A percentile compares a stretch with the other conserved stretches of the same genome.
phyloP scores from a whole-genome alignment of 2,888 invertebrate genomes.

The Resseliella maxima region DNA sequence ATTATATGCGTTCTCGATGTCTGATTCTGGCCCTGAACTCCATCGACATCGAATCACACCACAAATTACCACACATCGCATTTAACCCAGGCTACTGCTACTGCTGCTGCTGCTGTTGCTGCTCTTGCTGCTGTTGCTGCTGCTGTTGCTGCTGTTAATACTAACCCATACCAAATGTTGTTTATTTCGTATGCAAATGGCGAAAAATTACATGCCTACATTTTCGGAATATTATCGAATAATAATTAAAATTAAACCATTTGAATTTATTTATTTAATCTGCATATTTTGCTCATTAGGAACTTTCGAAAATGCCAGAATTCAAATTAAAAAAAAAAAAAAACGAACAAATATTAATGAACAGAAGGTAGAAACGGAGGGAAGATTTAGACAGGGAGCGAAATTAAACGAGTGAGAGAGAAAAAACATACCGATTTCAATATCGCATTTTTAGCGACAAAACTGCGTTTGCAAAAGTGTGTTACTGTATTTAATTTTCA shows the following conservation, averaged over 20 bases:
- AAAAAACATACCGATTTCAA: not conserved
- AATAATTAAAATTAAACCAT: slow-evolving; percentile 38
- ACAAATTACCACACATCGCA: slow-evolving; percentile 13
- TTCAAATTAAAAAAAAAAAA: not conserved
- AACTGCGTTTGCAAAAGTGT: slow-evolving; percentile 6
- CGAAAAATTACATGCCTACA: slow-evolving; percentile 1
- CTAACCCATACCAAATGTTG: not conserved
- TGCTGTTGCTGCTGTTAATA: not conserved
- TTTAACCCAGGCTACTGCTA: not conserved
- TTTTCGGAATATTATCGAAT: slow-evolving; percentile 30
- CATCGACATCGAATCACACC: not conserved
- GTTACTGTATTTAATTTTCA: too few species aligned
- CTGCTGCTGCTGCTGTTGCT: not conserved
- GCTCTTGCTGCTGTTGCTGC: not conserved
- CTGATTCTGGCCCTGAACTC: slow-evolving; percentile 8
- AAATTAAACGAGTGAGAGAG: too few species aligned
- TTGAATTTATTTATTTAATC: slow-evolving; percentile 26
- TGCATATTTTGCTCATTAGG: slow-evolving; percentile 15
- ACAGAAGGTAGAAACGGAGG: too few species aligned
- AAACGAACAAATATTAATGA: not conserved
- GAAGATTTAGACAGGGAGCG: too few species aligned
- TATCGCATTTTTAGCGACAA: not conserved
- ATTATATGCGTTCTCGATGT: not conserved
- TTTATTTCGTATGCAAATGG: not conserved
- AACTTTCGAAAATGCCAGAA: slow-evolving; percentile 5